A percentile compares a stretch with the other conserved stretches of the same genome.
phyloP scores from a whole-genome alignment of 2,888 invertebrate genomes.

The Drosophila antonietae region DNA sequence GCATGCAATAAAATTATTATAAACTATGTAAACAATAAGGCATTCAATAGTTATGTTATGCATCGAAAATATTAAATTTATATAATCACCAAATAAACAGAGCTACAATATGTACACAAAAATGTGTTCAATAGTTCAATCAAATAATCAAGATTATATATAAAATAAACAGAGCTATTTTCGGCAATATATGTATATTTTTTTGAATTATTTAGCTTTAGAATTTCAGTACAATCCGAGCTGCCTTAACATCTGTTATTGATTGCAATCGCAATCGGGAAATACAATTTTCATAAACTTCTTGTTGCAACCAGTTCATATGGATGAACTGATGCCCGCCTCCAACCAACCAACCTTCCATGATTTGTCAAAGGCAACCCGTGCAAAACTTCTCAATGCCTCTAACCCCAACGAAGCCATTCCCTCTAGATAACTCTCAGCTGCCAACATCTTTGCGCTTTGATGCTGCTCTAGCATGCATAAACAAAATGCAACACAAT shows the following conservation, averaged over 20 bases:
- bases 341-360: background rate
- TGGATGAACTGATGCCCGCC: background rate
- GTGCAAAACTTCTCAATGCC: conserved; percentile 1
- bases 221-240: background rate
- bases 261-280: conserved; percentile 3
- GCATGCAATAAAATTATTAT: background rate
- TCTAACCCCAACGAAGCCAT: background rate
- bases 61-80: background rate
- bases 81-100: background rate
- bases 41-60: background rate
- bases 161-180: background rate
- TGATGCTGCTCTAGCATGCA: conserved; percentile 67
- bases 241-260: background rate
- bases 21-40: background rate
- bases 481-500: conserved; percentile 77
- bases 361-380: conserved; percentile 55
- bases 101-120: background rate
- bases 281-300: conserved; percentile 16
- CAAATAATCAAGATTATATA: background rate
- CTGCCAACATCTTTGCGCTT: conserved; percentile 52
- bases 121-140: no score
- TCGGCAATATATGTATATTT: background rate
- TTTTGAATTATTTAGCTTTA: background rate
- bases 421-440: conserved; percentile 8
- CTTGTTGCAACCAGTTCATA: conserved; percentile 4